phyloP scores from a whole-genome alignment of 2,888 invertebrate species.

The Urechis unicinctus region DNA sequence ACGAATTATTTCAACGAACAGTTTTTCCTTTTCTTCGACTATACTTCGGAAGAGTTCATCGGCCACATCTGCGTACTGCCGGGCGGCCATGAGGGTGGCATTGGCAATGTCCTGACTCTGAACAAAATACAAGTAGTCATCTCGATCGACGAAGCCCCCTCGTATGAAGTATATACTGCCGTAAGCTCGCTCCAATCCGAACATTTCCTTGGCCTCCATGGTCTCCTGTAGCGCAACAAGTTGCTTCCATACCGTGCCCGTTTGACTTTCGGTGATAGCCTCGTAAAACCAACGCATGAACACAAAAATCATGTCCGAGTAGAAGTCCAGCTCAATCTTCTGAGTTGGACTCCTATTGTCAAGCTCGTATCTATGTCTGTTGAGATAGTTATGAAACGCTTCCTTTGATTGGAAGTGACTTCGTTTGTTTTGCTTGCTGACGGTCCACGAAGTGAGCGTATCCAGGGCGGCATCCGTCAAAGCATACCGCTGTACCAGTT shows the following conservation, averaged over 20 bases:
- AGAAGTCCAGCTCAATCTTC: slow-evolving; percentile 33
- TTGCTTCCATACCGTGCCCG: slow-evolving; percentile 32
- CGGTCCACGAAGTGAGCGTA: slow-evolving; percentile 29
- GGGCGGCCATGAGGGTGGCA: slow-evolving; percentile 31
- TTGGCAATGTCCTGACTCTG: slow-evolving; percentile 33
- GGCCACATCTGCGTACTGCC: slow-evolving; percentile 29
- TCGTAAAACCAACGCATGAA: slow-evolving; percentile 37
- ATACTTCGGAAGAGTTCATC: neutral
- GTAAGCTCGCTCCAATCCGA: slow-evolving; percentile 32
- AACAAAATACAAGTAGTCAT: slow-evolving; percentile 32
- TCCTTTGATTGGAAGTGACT: slow-evolving; percentile 27
- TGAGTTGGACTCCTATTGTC: slow-evolving; percentile 26
- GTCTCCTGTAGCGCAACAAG: slow-evolving; percentile 35
- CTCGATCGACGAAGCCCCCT: slow-evolving; percentile 29
- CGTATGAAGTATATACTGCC: slow-evolving; percentile 35
- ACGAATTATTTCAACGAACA: slow-evolving; percentile 12
- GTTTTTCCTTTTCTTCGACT: neutral
- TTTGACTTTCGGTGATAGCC: slow-evolving; percentile 48
- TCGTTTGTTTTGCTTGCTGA: slow-evolving; percentile 12
- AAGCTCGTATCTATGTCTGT: slow-evolving; percentile 32
- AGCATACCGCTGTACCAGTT: slow-evolving; percentile 29
- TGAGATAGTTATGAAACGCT: slow-evolving; percentile 25
- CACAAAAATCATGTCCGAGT: slow-evolving; percentile 31
- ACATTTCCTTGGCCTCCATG: slow-evolving; percentile 33
- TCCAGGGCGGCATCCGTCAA: slow-evolving; percentile 29